Conservation (phyloP, 1,140 invertebrate species). For the Diprion similis region DNA sequence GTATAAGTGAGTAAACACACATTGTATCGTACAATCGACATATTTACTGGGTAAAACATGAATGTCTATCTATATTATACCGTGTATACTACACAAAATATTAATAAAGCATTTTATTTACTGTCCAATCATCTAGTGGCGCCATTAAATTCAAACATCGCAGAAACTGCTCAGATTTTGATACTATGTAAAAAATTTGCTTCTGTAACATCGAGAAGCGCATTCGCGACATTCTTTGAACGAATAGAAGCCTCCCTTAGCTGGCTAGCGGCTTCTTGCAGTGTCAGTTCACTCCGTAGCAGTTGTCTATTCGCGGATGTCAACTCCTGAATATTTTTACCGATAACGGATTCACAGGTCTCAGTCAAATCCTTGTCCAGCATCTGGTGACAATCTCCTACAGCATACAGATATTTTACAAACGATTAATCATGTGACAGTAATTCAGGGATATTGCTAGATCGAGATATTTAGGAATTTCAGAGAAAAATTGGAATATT, state of each 20-base stretch:
- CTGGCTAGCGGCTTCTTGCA: conserved; percentile 57
- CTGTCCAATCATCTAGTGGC: not conserved
- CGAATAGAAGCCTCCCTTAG: conserved; percentile 42
- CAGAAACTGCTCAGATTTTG: conserved; percentile 41
- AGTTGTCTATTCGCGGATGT: conserved; percentile 53
- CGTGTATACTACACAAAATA: too few relatives aligned
- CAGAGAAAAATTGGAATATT: not conserved
- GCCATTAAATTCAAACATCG: not conserved
- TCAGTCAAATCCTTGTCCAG: conserved; percentile 51
- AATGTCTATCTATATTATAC: too few relatives aligned
- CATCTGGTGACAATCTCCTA: conserved; percentile 56
- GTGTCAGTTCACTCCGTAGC: conserved; percentile 53
- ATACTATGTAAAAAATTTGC: conserved; percentile 52
- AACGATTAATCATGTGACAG: conserved; percentile 31
- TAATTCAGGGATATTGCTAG: too few relatives aligned
- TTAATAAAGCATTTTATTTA: too few relatives aligned
- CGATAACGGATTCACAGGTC: conserved; percentile 46
- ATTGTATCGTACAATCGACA: too few relatives aligned
- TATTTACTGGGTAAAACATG: too few relatives aligned
- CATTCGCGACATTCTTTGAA: conserved; percentile 42
- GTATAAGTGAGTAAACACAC: too few relatives aligned
- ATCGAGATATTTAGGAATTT: too few relatives aligned
- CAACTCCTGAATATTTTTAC: conserved; percentile 49
- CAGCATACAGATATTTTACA: conserved; percentile 14
- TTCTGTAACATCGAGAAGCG: conserved; percentile 48